Base-by-base conservation (phyloP, 1,140 invertebrate species). In the Penaeus japonicus region DNA sequence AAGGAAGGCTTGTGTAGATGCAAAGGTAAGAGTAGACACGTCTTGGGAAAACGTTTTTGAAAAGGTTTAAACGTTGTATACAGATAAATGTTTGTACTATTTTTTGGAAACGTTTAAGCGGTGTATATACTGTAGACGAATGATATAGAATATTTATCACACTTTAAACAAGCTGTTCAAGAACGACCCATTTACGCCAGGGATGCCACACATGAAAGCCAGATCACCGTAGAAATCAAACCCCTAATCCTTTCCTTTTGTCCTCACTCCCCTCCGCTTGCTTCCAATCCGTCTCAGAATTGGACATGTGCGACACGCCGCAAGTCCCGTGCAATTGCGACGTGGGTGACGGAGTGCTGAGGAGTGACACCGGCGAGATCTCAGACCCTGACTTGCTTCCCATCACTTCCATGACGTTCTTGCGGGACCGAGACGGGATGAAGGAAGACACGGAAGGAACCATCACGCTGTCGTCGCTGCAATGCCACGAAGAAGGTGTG, bases 321-420 rank as follows among this genome's bases (percentile, higher is more conserved):
- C 30, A 84, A 22, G 70, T 88, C 15, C 47, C 70, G 2, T 88
- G 87, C 55, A 88, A 88, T 55, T 88, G 87, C n/a, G 87, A 88
- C 81, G 27, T 77, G 30, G 55, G 22, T 5, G 87, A 88, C 54
- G 87, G 87, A 15, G 15, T 88, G 5, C 70, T 55, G 7, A 83
- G 87, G 80, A 27, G 10, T 5, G 87, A 88, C 54, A 24, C 18
- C 0, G 80, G 39, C 0, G 27, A 47, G 3, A 35, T 88, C 54
- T 24, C 20, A 5, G 22, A 88, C 32, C 54, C 87, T 0, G 30
- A 39, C 0, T 54, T 55, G 7, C 27, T 88, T 7, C 87, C 87
- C 30, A 7, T 88, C 87, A 88, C 80, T 20, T 57, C 65, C 22
- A 84, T 88, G 87, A 81, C 83, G 53, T 88, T 88, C 80, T 47